These are phyloP conservation scores for Calephelis perditalis DNA, from an alignment of 2,888 invertebrate species.

Conservation along the genomic window DNA sequence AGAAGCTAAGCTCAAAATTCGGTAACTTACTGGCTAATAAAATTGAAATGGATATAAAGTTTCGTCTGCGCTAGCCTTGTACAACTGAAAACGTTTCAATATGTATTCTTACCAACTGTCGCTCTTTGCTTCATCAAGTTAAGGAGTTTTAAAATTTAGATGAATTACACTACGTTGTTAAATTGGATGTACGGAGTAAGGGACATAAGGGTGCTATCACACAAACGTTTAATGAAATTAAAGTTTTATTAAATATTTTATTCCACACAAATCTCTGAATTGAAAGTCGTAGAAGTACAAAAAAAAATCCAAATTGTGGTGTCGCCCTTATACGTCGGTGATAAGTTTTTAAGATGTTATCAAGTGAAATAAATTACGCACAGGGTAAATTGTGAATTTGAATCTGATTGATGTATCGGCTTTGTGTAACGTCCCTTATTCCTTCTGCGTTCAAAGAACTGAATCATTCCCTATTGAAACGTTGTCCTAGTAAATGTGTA, in stretches of 20 bases:
- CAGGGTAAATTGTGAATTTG: slow-evolving; percentile 72
- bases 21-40: too few species aligned
- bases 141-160: slow-evolving; percentile 45
- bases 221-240: slow-evolving; percentile 1
- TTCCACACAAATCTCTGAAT: too few species aligned
- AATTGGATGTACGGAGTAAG: slow-evolving; percentile 66
- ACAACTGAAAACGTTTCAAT: slow-evolving; percentile 43
- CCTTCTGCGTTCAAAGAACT: slow-evolving; percentile 65
- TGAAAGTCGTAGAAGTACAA: neutral
- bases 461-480: slow-evolving; percentile 61
- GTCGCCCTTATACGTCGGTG: slow-evolving; percentile 45
- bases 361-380: slow-evolving; percentile 66
- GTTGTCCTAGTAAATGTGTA: slow-evolving; percentile 57
- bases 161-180: slow-evolving; percentile 50
- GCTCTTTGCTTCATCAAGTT: slow-evolving; percentile 39
- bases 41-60: neutral
- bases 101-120: slow-evolving; percentile 49
- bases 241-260: neutral
- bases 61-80: slow-evolving; percentile 4
- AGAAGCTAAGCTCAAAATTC: too few species aligned
- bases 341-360: slow-evolving; percentile 65
- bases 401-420: slow-evolving; percentile 43
- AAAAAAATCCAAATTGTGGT: slow-evolving; percentile 9
- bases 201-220: slow-evolving; percentile 43
- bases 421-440: slow-evolving; percentile 71